A percentile compares a stretch with the other conserved stretches of the same genome.
Evolutionary conservation across 2,113 vertebrate genomes (phyloP).

Genomic region (Illadopsis cleaveri): DNA sequence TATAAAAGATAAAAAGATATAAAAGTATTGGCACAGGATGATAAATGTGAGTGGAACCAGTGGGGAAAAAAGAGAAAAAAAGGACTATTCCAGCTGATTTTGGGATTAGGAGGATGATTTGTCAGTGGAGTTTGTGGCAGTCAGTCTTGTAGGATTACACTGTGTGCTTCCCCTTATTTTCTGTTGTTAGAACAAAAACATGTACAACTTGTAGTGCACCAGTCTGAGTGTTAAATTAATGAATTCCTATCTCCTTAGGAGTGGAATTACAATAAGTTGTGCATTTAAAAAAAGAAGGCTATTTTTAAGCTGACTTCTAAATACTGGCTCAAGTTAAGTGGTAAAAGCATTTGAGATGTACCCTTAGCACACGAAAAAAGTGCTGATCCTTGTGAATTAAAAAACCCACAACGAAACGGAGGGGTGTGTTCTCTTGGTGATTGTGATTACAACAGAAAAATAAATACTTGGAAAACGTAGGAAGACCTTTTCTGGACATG

Average conservation of each 20-base stretch:
- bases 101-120: neutral
- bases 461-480: neutral
- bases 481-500: neutral
- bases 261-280: slow-evolving; percentile 13
- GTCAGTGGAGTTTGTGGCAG: neutral
- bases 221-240: neutral
- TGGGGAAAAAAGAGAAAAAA: neutral
- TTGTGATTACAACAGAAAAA: neutral
- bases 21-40: neutral
- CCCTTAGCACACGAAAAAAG: slow-evolving; percentile 25
- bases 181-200: neutral
- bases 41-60: neutral
- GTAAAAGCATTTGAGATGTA: slow-evolving; percentile 10
- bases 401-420: neutral
- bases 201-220: neutral
- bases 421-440: neutral
- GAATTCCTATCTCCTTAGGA: neutral
- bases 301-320: slow-evolving; percentile 28
- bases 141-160: neutral
- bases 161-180: neutral
- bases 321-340: slow-evolving; percentile 19
- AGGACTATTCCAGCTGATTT: neutral
- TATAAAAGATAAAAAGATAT: neutral
- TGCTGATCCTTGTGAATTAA: neutral
- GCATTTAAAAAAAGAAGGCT: neutral